A percentile compares a stretch with the other conserved stretches of the same genome.
phyloP scores from a whole-genome alignment of 2,113 vertebrate genomes.

The Ptychochromis oligacanthus region DNA sequence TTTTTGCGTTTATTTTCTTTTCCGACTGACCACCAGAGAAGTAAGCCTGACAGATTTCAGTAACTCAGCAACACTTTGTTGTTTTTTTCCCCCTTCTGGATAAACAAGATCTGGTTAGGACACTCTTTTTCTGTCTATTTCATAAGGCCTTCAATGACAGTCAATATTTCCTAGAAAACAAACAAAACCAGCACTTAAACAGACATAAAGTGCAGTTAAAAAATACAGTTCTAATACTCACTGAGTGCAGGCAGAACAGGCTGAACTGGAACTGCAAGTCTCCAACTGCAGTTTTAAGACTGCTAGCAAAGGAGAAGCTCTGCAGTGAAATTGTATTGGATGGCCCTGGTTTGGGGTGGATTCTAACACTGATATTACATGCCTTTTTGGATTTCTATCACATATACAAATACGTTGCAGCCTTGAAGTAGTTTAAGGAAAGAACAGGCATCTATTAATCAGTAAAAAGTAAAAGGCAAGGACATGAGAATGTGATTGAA shows the following conservation, averaged over 20 bases:
- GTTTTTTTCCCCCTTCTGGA: neutral
- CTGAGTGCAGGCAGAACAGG: neutral
- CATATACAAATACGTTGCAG: neutral
- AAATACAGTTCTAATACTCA: neutral
- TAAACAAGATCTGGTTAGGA: neutral
- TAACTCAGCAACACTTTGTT: neutral
- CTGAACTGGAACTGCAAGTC: neutral
- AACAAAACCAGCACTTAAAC: neutral
- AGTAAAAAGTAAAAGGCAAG: neutral
- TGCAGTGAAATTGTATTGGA: neutral
- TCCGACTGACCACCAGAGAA: neutral
- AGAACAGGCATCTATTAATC: neutral
- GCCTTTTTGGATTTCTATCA: too few species aligned
- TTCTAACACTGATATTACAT: neutral
- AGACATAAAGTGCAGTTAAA: neutral
- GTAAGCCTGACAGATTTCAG: neutral
- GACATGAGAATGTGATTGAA: neutral
- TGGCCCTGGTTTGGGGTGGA: neutral
- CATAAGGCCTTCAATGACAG: neutral
- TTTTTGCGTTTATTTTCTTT: neutral
- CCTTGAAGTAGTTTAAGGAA: neutral
- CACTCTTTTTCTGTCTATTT: neutral
- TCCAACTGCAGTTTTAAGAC: neutral
- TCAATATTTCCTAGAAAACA: neutral
- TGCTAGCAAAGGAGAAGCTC: neutral